phyloP scores from a whole-genome alignment of 2,888 invertebrate genomes.

The Hybos culiciformis region DNA sequence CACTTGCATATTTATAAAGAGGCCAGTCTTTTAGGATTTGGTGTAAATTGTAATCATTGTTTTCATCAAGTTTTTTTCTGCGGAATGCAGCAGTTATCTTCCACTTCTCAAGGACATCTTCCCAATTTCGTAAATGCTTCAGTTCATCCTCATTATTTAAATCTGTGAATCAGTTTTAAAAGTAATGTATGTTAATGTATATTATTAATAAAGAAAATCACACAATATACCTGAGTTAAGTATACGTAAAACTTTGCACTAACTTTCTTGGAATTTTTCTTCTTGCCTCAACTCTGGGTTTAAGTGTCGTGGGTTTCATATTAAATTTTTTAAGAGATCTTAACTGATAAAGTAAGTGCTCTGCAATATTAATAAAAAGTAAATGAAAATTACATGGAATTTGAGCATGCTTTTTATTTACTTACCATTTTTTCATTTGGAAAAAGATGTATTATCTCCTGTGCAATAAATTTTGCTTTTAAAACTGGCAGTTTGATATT shows the following conservation, averaged over 20 bases:
- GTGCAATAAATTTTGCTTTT: background rate
- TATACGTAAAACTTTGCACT: background rate
- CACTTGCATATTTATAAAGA: too few species aligned
- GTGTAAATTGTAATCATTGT: background rate
- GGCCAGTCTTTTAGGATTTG: too few species aligned
- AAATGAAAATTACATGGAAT: too few species aligned
- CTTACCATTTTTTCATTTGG: too few species aligned
- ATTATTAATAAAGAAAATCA: background rate
- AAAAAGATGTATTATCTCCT: too few species aligned
- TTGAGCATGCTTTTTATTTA: too few species aligned
- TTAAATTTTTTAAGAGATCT: background rate
- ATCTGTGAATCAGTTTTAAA: constrained; percentile 1
- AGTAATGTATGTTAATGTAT: too few species aligned
- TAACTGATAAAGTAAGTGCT: background rate
- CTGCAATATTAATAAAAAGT: too few species aligned
- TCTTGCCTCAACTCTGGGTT: background rate
- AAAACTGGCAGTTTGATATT: background rate
- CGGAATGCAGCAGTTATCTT: background rate
- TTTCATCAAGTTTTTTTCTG: background rate
- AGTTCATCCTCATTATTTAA: background rate
- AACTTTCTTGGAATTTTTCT: background rate
- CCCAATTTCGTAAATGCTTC: background rate
- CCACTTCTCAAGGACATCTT: background rate
- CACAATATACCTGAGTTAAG: background rate
- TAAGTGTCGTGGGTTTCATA: background rate